phyloP scores from a whole-genome alignment of 2,888 invertebrate genomes.

The Zygaena filipendulae region DNA sequence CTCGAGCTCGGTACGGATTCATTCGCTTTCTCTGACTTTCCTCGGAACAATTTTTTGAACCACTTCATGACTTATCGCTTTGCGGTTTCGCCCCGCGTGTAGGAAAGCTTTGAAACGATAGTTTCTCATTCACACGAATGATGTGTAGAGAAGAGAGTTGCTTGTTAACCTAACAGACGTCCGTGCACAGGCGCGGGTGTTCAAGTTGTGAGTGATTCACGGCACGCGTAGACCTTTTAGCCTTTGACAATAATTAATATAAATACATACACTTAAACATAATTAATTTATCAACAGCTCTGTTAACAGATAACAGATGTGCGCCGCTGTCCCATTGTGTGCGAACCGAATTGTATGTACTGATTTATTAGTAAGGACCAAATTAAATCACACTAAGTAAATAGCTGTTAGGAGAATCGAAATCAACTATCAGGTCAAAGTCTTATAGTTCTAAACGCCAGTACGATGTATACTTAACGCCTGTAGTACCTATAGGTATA shows the following conservation, averaged over 20 bases:
- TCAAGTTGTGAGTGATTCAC: conserved; percentile 25
- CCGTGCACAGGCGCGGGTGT: conserved; percentile 13
- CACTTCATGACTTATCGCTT: conserved; percentile 70
- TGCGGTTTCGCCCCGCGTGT: conserved; percentile 72
- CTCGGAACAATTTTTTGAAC: conserved; percentile 73
- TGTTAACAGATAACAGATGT: conserved; percentile 34
- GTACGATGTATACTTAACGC: too few relatives aligned
- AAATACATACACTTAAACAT: conserved; percentile 48
- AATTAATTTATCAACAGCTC: conserved; percentile 31
- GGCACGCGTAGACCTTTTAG: conserved; percentile 62
- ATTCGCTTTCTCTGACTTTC: conserved; percentile 57
- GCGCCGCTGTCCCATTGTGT: conserved; percentile 44
- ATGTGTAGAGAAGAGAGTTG: conserved; percentile 3
- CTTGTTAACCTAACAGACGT: conserved; percentile 1
- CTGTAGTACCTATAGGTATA: too few relatives aligned
- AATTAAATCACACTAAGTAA: too few relatives aligned
- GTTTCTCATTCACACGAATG: conserved; percentile 67
- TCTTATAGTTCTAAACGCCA: too few relatives aligned
- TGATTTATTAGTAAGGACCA: too few relatives aligned
- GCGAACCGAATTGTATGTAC: too few relatives aligned
- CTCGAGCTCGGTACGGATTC: conserved; percentile 21
- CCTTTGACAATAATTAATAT: conserved; percentile 51
- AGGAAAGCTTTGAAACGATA: conserved; percentile 70
- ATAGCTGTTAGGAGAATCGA: too few relatives aligned
- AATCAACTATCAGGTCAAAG: too few relatives aligned